These are phyloP conservation scores for Drosophila mayaguana DNA, from an alignment of 2,888 invertebrate species.

Conservation along the genomic window DNA sequence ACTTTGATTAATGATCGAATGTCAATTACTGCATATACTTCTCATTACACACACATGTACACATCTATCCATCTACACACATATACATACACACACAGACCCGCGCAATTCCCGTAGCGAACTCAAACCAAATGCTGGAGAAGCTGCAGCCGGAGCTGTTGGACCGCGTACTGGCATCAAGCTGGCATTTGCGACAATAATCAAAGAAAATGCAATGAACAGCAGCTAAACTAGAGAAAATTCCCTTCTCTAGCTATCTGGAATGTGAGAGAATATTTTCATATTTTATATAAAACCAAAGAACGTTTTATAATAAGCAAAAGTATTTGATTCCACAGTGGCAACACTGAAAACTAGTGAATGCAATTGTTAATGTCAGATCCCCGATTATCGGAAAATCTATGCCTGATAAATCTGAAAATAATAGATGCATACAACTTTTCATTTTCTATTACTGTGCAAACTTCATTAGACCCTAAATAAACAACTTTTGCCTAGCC, in stretches of 20 bases:
- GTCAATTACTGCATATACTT: conserved; percentile 84
- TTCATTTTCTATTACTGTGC: not conserved
- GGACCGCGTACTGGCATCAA: not conserved
- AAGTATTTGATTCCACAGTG: no score
- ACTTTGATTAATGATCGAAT: conserved; percentile 85
- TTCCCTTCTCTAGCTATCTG: not conserved
- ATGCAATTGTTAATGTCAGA: no score
- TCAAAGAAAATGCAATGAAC: conserved; percentile 15
- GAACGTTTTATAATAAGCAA: no score
- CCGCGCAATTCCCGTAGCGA: conserved; percentile 34
- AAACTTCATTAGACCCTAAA: no score
- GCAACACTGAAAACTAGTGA: no score
- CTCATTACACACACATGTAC: conserved; percentile 25
- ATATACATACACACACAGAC: not conserved
- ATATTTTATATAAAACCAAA: no score
- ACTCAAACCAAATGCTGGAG: conserved; percentile 30
- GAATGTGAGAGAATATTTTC: no score
- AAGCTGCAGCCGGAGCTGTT: conserved; percentile 24
- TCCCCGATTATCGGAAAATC: no score
- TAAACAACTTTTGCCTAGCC: no score
- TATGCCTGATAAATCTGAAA: not conserved
- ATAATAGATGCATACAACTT: not conserved
- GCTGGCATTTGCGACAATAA: conserved; percentile 24
- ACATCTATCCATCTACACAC: not conserved
- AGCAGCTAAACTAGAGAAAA: not conserved